A percentile compares a stretch with the other conserved stretches of the same genome.
Evolutionary conservation across 2,888 invertebrate genomes (phyloP).

Genomic region (Nephrotoma appendiculata): DNA sequence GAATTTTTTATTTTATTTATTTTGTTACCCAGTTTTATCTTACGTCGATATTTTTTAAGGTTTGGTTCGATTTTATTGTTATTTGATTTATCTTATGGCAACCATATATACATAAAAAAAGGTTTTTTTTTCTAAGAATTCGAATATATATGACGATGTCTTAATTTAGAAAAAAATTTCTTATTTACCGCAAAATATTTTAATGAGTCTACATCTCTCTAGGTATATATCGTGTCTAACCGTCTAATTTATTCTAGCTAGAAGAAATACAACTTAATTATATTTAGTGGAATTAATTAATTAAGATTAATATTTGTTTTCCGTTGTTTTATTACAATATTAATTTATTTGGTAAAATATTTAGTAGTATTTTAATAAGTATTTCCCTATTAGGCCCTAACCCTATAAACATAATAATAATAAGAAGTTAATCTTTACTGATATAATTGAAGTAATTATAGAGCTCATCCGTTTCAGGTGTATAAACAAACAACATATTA

Average conservation of each 20-base stretch:
- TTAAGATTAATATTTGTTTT: background rate
- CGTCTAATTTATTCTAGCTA: background rate
- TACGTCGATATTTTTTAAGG: background rate
- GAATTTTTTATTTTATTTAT: background rate
- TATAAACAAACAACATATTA: background rate
- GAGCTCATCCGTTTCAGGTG: background rate
- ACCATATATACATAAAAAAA: background rate
- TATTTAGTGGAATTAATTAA: background rate
- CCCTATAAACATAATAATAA: background rate
- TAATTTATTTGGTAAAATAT: background rate
- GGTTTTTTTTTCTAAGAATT: background rate
- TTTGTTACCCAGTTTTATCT: background rate
- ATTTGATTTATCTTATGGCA: background rate
- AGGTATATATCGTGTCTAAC: background rate
- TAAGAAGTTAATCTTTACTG: background rate
- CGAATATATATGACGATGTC: background rate
- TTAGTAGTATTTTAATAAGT: background rate
- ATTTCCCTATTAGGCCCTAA: background rate
- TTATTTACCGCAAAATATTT: background rate
- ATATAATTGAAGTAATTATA: background rate
- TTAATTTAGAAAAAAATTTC: background rate
- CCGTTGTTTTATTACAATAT: background rate
- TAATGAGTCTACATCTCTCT: background rate
- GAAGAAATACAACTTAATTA: background rate
- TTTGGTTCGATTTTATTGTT: background rate